Evolutionary conservation across 1,140 invertebrate species (phyloP).

Genomic region (Piezodorus guildinii): DNA sequence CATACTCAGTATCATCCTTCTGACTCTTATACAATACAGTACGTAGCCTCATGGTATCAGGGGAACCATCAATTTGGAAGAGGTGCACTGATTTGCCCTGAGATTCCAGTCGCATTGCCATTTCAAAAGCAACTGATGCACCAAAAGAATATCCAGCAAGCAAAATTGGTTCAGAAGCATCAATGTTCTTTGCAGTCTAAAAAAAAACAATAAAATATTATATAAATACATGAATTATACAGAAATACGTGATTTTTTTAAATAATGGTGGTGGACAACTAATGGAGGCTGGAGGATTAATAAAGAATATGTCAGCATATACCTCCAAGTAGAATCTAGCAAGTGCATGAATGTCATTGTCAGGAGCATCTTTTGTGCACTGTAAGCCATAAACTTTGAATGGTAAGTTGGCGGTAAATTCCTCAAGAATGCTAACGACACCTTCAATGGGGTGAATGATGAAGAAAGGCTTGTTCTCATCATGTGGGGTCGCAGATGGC

Average conservation of each 20-base stretch:
- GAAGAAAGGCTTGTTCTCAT: conserved; percentile 45
- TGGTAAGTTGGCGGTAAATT: conserved; percentile 55
- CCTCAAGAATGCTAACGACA: conserved; percentile 51
- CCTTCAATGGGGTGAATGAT: conserved; percentile 90
- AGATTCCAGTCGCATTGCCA: conserved; percentile 70
- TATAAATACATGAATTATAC: too few species aligned
- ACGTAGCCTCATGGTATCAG: conserved; percentile 70
- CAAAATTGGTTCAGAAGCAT: conserved; percentile 70
- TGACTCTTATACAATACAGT: conserved; percentile 45
- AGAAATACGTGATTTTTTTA: too few species aligned
- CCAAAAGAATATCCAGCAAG: conserved; percentile 92
- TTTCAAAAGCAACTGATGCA: conserved; percentile 82
- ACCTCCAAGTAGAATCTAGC: conserved; percentile 67
- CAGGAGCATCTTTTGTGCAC: conserved; percentile 62
- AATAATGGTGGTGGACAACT: too few species aligned
- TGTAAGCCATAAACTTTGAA: conserved; percentile 75
- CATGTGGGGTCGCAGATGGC: conserved; percentile 37
- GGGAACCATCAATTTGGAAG: conserved; percentile 84
- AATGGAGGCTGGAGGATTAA: neutral
- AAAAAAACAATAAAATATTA: conserved; percentile 22
- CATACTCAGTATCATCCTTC: conserved; percentile 50
- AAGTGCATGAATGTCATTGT: conserved; percentile 56
- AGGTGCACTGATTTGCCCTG: conserved; percentile 48
- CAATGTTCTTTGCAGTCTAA: conserved; percentile 57
- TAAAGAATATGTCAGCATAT: conserved; percentile 16